Evolutionary conservation across 2,797 vertebrate species (phyloP), one percentile per base, ranked within the genome.

Genomic region (Masticophis lateralis): DNA sequence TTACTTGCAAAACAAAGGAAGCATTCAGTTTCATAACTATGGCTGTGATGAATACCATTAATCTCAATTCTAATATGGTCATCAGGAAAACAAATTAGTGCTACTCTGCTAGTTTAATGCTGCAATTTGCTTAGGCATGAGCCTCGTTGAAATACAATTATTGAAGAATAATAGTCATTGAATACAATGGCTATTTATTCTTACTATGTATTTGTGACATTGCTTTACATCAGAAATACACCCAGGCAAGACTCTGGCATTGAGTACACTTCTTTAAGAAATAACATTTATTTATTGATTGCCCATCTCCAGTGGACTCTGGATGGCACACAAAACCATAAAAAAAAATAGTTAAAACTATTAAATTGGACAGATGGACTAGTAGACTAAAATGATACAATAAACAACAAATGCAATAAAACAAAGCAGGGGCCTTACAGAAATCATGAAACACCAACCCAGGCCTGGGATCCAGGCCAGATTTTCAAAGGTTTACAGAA

Each of bases 1-100:
- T 59, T 90, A 25, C 47, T 32, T 94, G 2, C 8, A 93, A 88
- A 90, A 12, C 93, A 94, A 91, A 0, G 63, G 8, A 56, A 87
- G 56, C 53, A 28, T 69, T 86, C 90, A 91, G 37, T 60, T 43
- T 59, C 16, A 25, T 92, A 88, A 4, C 86, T 92, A 92, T 55
- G 12, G 63, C n/a, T 2, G 0, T 90, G 53, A 37, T 92, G 86
- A 95, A 93, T n/a, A 60, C 93, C 92, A 90, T 91, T 55, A 90
- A 92, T 93, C 90, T 1, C 94, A 56, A 10, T 87, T n/a, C 1
- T 93, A 95, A 63, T n/a, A 88, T 18, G 66, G 61, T 18, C 51
- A 47, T 32, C 18, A 91, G 53, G 12, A 79, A 53, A n/a, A 74
- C 2, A 51, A 43, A 89, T 66, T 28, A 51, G 4, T 22, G 61